Percentiles rank a stretch among this genome's conserved stretches.
phyloP scores from a whole-genome alignment of 2,113 vertebrate genomes.

The Probosciger aterrimus region DNA sequence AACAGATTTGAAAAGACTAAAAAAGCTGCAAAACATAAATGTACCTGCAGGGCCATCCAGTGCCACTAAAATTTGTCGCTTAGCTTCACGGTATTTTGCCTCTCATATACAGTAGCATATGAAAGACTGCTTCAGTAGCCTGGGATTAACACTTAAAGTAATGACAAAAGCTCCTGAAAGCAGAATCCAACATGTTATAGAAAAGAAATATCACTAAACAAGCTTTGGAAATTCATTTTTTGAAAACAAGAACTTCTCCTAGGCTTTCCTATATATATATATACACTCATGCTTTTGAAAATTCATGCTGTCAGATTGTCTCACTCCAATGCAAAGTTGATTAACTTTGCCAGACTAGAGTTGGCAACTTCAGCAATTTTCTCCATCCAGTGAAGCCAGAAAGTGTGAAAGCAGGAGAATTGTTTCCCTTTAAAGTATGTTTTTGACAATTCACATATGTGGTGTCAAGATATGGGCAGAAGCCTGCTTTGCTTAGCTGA shows the following conservation, averaged over 20 bases:
- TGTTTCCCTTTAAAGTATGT: slow-evolving; percentile 4
- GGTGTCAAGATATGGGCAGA: not conserved
- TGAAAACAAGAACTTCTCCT: not conserved
- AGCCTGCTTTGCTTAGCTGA: slow-evolving; percentile 3
- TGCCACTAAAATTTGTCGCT: not conserved
- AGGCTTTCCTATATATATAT: not conserved
- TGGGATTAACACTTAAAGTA: not conserved
- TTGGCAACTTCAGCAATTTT: slow-evolving; percentile 21
- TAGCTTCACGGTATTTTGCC: not conserved
- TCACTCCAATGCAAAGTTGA: not conserved
- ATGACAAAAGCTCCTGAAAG: not conserved
- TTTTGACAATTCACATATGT: slow-evolving; percentile 20
- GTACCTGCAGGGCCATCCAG: not conserved
- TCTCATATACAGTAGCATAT: not conserved
- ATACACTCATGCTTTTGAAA: not conserved
- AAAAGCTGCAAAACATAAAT: not conserved
- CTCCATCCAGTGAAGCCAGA: not conserved
- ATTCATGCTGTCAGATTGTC: not conserved
- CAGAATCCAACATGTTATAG: not conserved
- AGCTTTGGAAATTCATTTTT: not conserved
- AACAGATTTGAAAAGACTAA: not conserved
- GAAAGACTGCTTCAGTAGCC: not conserved
- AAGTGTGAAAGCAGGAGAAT: not conserved
- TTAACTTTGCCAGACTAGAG: not conserved
- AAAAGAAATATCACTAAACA: not conserved